These are phyloP conservation scores for Indicator indicator DNA, from an alignment of 2,113 vertebrate genomes.

Conservation along the genomic window DNA sequence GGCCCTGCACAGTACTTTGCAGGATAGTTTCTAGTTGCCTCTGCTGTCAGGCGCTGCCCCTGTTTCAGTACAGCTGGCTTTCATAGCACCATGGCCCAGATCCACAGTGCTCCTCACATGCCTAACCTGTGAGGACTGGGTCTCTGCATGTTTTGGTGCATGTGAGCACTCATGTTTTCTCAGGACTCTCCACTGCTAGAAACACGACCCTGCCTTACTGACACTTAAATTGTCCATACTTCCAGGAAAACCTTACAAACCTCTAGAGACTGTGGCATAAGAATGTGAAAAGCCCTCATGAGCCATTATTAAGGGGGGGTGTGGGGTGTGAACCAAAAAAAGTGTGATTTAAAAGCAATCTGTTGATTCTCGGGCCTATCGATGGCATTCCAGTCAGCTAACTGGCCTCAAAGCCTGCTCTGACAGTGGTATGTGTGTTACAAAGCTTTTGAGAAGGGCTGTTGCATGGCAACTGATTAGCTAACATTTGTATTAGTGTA, in stretches of 20 bases:
- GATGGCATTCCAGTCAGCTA: background rate
- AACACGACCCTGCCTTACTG: background rate
- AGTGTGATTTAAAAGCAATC: background rate
- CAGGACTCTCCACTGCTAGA: background rate
- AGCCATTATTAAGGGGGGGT: background rate
- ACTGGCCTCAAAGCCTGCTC: background rate
- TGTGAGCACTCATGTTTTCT: background rate
- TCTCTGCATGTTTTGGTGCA: background rate
- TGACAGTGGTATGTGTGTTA: background rate
- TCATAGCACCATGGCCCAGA: fast-evolving
- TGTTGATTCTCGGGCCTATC: background rate
- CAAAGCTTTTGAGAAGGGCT: background rate
- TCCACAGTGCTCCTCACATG: background rate
- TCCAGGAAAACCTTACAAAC: background rate
- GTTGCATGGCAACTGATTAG: conserved; percentile 8
- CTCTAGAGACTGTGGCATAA: background rate
- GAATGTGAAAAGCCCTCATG: background rate
- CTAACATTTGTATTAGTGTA: background rate
- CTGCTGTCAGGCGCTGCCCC: background rate
- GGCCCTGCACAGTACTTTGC: background rate
- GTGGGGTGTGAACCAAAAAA: background rate
- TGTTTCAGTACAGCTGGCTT: background rate
- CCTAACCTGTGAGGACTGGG: background rate
- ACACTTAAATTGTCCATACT: background rate
- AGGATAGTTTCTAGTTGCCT: background rate